Conservation (phyloP, 2,113 vertebrate species). For the Clarias batrachus region DNA sequence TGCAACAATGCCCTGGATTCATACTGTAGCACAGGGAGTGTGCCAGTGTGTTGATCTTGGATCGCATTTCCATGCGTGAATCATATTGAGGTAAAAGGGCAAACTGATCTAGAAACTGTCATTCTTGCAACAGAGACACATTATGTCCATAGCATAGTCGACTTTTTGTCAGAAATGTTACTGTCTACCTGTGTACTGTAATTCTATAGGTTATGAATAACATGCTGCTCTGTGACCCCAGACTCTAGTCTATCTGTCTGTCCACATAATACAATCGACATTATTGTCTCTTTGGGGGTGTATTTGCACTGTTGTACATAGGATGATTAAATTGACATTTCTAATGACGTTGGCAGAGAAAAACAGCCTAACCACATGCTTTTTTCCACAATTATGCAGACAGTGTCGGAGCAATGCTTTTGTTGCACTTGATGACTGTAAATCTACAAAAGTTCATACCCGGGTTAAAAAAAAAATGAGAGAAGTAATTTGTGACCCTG, state of each 20-base stretch:
- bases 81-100: conserved; percentile 18
- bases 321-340: neutral
- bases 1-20: conserved; percentile 37
- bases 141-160: neutral
- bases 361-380: neutral
- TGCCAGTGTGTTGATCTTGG: conserved; percentile 37
- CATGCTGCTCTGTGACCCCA: neutral
- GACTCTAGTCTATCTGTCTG: neutral
- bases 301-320: neutral
- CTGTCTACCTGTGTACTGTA: neutral
- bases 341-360: neutral
- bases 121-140: neutral
- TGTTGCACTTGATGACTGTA: neutral
- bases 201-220: neutral
- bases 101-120: conserved; percentile 10
- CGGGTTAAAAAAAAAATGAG: neutral
- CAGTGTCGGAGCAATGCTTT: neutral
- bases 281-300: neutral
- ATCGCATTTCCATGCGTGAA: conserved; percentile 10
- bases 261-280: neutral
- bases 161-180: neutral
- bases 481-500: neutral
- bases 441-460: neutral
- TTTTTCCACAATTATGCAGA: neutral
- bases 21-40: conserved; percentile 15